phyloP scores from a whole-genome alignment of 2,888 invertebrate species.

The Agrochola macilenta region DNA sequence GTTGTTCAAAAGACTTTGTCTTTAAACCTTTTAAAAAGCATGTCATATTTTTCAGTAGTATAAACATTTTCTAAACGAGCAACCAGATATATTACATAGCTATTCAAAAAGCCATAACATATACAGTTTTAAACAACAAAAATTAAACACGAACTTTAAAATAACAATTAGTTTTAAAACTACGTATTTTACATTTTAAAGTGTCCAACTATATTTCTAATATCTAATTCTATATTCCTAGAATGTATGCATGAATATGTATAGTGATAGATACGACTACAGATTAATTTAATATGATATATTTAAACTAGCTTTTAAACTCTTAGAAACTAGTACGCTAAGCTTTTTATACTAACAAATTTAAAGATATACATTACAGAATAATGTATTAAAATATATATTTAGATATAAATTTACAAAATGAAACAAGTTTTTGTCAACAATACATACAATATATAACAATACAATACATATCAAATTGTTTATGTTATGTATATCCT shows the following conservation, averaged over 20 bases:
- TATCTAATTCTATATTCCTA: constrained; percentile 54
- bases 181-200: constrained; percentile 67
- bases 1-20: constrained; percentile 29
- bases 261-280: constrained; percentile 63
- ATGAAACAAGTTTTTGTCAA: neutral
- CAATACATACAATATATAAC: constrained; percentile 8
- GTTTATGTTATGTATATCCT: neutral
- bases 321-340: constrained; percentile 34
- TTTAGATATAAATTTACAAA: constrained; percentile 24
- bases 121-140: constrained; percentile 63
- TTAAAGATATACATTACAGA: neutral
- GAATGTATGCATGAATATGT: constrained; percentile 66
- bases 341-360: constrained; percentile 24
- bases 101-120: constrained; percentile 78
- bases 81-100: constrained; percentile 71
- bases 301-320: constrained; percentile 34
- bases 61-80: constrained; percentile 52
- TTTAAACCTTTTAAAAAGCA: constrained; percentile 17
- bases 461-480: constrained; percentile 2
- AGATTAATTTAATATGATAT: constrained; percentile 33
- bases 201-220: constrained; percentile 60
- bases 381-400: neutral
- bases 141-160: constrained; percentile 63
- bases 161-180: constrained; percentile 68
- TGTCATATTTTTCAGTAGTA: constrained; percentile 43